phyloP scores from a whole-genome alignment of 2,888 invertebrate species.

The Lepetodrilus schrolli region DNA sequence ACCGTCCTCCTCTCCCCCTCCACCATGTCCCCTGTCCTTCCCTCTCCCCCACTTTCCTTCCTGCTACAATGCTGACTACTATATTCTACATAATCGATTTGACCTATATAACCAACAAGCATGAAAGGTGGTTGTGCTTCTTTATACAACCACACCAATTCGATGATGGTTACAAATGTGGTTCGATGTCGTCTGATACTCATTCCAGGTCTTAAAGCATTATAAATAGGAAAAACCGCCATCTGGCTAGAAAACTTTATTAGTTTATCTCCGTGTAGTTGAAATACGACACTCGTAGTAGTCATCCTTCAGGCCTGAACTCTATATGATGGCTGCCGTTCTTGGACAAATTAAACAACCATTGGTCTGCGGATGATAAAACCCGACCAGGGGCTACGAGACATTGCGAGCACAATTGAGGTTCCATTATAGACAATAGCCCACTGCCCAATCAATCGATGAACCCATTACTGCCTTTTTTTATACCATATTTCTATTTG shows the following conservation, averaged over 20 bases:
- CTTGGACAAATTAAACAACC: too few species aligned
- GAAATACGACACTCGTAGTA: neutral
- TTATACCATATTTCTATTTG: too few species aligned
- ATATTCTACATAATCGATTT: neutral
- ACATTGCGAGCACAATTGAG: too few species aligned
- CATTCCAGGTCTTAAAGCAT: neutral
- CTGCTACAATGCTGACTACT: neutral
- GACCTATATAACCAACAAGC: neutral
- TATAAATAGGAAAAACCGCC: neutral
- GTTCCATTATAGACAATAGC: too few species aligned
- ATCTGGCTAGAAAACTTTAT: slow-evolving; percentile 14
- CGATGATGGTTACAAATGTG: neutral
- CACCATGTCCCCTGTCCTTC: too few species aligned
- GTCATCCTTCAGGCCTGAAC: too few species aligned
- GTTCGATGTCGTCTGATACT: neutral
- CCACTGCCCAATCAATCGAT: too few species aligned
- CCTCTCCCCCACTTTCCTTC: neutral
- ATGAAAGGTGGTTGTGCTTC: neutral
- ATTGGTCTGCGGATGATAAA: too few species aligned
- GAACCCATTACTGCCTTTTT: too few species aligned
- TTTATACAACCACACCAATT: neutral
- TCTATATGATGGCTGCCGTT: too few species aligned
- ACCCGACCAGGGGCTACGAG: too few species aligned
- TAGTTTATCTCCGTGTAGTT: slow-evolving; percentile 9
- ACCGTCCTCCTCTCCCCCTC: too few species aligned